Conservation (phyloP, 2,888 invertebrate species). For the Apantesis nais region DNA sequence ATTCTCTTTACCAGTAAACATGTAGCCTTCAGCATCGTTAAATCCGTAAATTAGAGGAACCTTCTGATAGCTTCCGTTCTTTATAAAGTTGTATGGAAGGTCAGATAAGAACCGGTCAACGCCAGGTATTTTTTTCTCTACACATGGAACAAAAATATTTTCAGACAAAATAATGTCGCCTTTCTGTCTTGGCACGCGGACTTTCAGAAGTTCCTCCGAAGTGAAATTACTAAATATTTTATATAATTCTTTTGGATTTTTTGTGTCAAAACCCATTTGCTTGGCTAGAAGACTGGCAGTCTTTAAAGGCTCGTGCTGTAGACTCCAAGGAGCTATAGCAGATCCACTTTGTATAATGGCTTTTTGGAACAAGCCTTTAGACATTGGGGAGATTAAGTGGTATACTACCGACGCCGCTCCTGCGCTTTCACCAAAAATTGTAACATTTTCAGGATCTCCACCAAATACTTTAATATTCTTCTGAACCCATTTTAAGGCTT, state of each 20-base stretch:
- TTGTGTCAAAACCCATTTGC: conserved; percentile 60
- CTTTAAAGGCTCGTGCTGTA: conserved; percentile 71
- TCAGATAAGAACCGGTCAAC: conserved; percentile 65
- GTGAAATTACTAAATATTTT: conserved; percentile 59
- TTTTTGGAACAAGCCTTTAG: conserved; percentile 71
- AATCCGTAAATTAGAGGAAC: conserved; percentile 74
- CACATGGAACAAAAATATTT: conserved; percentile 76
- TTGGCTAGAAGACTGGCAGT: conserved; percentile 64
- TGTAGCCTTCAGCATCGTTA: conserved; percentile 73
- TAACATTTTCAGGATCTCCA: conserved; percentile 73
- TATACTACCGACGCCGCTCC: conserved; percentile 73
- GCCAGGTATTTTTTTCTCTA: conserved; percentile 60
- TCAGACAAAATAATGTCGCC: conserved; percentile 74
- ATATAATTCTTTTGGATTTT: conserved; percentile 65
- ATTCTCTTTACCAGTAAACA: conserved; percentile 77
- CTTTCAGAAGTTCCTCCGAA: conserved; percentile 57
- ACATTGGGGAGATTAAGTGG: conserved; percentile 73
- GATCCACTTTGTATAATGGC: conserved; percentile 78
- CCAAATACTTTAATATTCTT: conserved; percentile 71
- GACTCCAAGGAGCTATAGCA: conserved; percentile 72
- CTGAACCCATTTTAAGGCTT: conserved; percentile 72
- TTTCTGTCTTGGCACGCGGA: conserved; percentile 66
- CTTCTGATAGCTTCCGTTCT: conserved; percentile 61
- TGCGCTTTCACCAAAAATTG: conserved; percentile 80
- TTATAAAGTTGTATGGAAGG: conserved; percentile 67